Conservation (phyloP, 2,113 vertebrate genomes). For the Dicentrarchus labrax region DNA sequence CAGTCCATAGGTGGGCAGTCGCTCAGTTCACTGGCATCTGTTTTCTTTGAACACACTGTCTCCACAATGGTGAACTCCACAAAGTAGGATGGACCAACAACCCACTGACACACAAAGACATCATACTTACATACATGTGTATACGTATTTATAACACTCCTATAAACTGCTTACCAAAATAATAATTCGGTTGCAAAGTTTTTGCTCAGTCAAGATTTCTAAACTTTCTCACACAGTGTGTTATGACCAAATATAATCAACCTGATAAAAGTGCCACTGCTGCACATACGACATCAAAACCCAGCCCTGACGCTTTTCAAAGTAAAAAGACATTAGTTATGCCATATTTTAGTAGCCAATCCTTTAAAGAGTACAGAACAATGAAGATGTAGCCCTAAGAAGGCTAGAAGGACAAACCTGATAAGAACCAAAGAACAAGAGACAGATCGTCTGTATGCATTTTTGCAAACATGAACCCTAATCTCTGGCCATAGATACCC, state of each 20-base stretch:
- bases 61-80: slow-evolving; percentile 79
- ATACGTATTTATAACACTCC: background rate
- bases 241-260: background rate
- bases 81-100: slow-evolving; percentile 58
- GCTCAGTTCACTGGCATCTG: slow-evolving; percentile 27
- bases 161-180: background rate
- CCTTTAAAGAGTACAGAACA: background rate
- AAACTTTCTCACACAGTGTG: background rate
- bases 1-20: slow-evolving; percentile 62
- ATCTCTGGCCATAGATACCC: background rate
- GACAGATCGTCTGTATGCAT: background rate
- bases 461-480: background rate
- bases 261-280: background rate
- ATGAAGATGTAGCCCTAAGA: background rate
- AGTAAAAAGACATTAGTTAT: background rate
- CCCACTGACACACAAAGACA: slow-evolving; percentile 59
- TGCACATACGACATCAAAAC: background rate
- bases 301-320: background rate
- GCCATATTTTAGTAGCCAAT: background rate
- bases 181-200: background rate
- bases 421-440: background rate
- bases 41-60: slow-evolving; percentile 66
- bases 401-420: background rate
- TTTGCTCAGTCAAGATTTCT: background rate
- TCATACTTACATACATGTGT: too few species aligned